Evolutionary conservation across 1,140 invertebrate genomes (phyloP).

Genomic region (Ptiloglossa arizonensis): DNA sequence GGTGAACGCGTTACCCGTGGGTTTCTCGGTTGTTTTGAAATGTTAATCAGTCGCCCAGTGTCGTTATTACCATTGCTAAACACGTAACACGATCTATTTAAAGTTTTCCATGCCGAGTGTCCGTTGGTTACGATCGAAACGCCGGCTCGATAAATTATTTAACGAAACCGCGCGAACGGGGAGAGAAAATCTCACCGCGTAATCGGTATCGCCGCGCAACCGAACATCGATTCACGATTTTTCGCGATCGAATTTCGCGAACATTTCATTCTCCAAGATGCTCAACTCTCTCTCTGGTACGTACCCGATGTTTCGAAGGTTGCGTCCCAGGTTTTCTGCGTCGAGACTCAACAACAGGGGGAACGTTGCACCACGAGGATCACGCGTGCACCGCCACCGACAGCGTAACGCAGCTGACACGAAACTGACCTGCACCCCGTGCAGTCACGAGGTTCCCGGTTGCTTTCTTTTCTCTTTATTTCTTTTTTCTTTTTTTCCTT

Average conservation of each 20-base stretch:
- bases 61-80: constrained; percentile 19
- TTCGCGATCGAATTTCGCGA: no score
- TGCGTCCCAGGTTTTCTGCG: no score
- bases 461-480: no score
- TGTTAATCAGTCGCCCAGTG: constrained; percentile 3
- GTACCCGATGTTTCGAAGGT: no score
- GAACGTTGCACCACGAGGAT: constrained; percentile 14
- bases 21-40: constrained; percentile 3
- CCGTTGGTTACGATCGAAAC: neutral
- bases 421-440: constrained; percentile 69
- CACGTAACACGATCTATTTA: constrained; percentile 6
- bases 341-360: no score
- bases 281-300: no score
- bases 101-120: neutral
- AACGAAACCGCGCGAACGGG: no score
- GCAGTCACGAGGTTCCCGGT: constrained; percentile 41
- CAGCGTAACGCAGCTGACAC: constrained; percentile 64
- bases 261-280: no score
- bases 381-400: constrained; percentile 49
- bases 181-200: no score
- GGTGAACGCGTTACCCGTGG: neutral
- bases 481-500: no score
- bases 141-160: neutral
- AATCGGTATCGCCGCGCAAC: no score
- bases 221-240: no score